Conservation (phyloP, 2,888 invertebrate species). For the Abrostola tripartita region DNA sequence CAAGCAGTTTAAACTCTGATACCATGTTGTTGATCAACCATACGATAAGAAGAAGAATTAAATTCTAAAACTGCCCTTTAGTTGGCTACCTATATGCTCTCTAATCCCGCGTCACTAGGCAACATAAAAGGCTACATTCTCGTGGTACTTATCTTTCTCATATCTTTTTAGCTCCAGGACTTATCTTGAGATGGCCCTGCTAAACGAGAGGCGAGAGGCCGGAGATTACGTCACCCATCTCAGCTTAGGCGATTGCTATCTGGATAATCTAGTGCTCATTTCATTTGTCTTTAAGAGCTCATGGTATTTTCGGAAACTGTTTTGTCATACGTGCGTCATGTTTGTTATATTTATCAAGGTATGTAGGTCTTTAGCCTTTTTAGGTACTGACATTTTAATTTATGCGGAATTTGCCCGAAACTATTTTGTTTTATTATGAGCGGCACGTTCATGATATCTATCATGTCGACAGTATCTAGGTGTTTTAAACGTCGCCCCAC, state of each 20-base stretch:
- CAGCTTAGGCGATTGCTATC: conserved; percentile 23
- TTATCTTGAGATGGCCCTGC: conserved; percentile 29
- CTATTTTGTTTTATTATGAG: too few species aligned
- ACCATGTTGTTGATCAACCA: too few species aligned
- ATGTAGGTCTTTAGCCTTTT: too few species aligned
- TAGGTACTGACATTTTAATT: too few species aligned
- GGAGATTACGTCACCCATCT: conserved; percentile 39
- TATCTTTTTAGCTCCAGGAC: conserved; percentile 10
- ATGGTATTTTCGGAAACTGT: background rate
- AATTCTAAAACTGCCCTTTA: too few species aligned
- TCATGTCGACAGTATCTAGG: too few species aligned
- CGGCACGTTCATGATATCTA: too few species aligned
- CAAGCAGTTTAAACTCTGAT: too few species aligned
- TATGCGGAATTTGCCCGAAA: too few species aligned
- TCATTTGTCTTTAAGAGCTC: background rate
- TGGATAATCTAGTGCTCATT: conserved; percentile 28
- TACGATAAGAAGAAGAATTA: too few species aligned
- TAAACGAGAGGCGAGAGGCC: conserved; percentile 21
- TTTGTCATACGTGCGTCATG: background rate
- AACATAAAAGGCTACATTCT: background rate
- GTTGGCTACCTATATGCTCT: too few species aligned
- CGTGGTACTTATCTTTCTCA: background rate
- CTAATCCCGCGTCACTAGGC: background rate
- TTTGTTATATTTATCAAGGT: background rate
- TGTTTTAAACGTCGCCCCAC: too few species aligned